These are phyloP conservation scores for Dendropsophus ebraccatus DNA, from an alignment of 2,113 vertebrate species.

Conservation along the genomic window DNA sequence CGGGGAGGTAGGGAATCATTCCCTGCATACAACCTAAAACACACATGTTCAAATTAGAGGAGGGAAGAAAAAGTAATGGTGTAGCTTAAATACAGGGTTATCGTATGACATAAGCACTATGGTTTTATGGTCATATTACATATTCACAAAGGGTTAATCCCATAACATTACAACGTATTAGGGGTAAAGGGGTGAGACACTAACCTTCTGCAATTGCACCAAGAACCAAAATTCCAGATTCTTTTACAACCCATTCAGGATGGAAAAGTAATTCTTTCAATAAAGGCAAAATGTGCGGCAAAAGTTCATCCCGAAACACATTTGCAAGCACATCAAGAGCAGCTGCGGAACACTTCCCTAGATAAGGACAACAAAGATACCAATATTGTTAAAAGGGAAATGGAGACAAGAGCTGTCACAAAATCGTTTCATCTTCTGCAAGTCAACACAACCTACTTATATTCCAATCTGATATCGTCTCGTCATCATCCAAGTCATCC, in stretches of 20 bases:
- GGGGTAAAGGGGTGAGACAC: neutral
- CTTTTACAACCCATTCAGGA: constrained; percentile 93
- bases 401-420: neutral
- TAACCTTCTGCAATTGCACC: constrained; percentile 96
- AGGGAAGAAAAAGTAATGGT: neutral
- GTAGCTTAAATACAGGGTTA: too few relatives aligned
- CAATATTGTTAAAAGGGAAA: neutral
- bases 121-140: too few relatives aligned
- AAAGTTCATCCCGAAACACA: constrained; percentile 93
- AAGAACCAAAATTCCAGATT: constrained; percentile 95
- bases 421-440: too few relatives aligned
- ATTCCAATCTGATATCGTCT: constrained; percentile 97
- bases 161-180: too few relatives aligned
- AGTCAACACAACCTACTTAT: constrained; percentile 79
- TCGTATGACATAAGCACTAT: too few relatives aligned
- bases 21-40: constrained; percentile 93
- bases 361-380: neutral
- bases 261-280: constrained; percentile 96
- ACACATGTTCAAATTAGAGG: neutral
- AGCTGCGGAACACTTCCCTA: constrained; percentile 96
- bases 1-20: constrained; percentile 95
- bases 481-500: constrained; percentile 73
- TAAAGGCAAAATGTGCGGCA: constrained; percentile 90
- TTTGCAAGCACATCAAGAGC: constrained; percentile 94
- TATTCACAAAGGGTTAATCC: too few relatives aligned